Evolutionary conservation across 2,888 invertebrate species (phyloP), one percentile per base, ranked within the genome.

Genomic region (Bombylius major): DNA sequence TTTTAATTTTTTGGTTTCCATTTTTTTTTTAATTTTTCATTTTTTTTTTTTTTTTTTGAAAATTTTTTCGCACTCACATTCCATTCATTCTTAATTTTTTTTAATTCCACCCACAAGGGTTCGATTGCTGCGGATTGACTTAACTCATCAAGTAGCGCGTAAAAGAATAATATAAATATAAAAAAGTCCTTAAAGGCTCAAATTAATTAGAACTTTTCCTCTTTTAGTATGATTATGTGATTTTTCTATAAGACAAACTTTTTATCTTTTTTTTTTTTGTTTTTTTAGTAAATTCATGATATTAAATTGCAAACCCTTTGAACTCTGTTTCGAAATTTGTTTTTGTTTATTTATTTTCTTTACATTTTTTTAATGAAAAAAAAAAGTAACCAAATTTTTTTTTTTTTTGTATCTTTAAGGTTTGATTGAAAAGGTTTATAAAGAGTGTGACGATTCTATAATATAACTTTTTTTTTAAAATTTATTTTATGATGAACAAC

Each of bases 141-240:
- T 23, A 51, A 51, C 23, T 14, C 36, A 23, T 42, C 51, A 54
- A 54, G 39, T 31, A 12, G 9, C 7, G 36, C 14, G 32, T 42
- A 44, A 23, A 47, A 54, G 14, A 48, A 33, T 48, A 44, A 49
- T 48, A 53, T 39, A 50, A 49, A 39, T 54, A 14, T 32, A 50
- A 54, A 32, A 45, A 42, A 46, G 48, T 14, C 23, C 23, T 47
- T 14, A 9, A 9, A 23, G 50, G 39, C 11, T 42, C 39, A 42
- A 54, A 50, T 54, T 54, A 54, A 54, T 54, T 54, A 54, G 54
- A 54, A 54, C 44, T 54, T 54, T 54, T 54, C 54, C 11, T 11
- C 39, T 42, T 42, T 8, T 11, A 11, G 12, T 11, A 11, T 11
- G 5, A 11, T 11, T 42, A 11, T 42, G 39, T 42, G 39, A 42